Base-by-base conservation (phyloP, 30 jellyfish, hydroid and myxozoan genomes). In the Catostylus mosaicus region DNA sequence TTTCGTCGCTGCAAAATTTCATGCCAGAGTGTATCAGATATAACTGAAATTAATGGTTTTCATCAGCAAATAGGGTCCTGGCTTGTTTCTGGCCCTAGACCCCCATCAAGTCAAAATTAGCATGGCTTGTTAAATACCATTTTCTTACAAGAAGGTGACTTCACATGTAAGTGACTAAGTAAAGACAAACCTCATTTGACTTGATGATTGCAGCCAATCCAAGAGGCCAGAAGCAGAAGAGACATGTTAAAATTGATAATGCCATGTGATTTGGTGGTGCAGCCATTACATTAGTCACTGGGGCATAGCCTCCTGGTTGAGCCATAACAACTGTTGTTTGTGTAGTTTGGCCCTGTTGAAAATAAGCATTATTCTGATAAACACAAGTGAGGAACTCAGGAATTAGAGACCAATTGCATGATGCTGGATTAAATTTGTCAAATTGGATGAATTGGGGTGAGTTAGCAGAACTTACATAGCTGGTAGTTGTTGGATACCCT, bases 181-280 rank as follows among this genome's bases (percentile, higher is more conserved):
- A 6, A 48, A 48, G 11, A 23, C 71, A 59, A 67, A 85, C 97
- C 94, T 84, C 96, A 65, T 56, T 84, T 22, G 97, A 84, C 38
- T 90, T 90, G 52, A 90, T 62, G 36, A 90, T 85, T n/a, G 97
- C 89, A 20, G 75, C 89, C 34, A 90, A 11, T n/a, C 97, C 96
- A 20, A 85, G 90, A 1, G 97, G 97, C 96, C 97, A 90, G 71
- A 89, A 90, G 62, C 97, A 90, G 51, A 78, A 85, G 61, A 90
- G 81, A 60, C 97, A 90, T 11, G 97, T 77, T 60, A 90, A 26
- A 91, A 95, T 83, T 1, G 97, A 95, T 75, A 90, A 65, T 6
- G 94, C 93, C 83, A 78, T 74, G 67, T 90, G 94, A 48, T 85
- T 78, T 38, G 89, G 89, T 2, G 97, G 97, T 1, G 87, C 77